phyloP scores from a whole-genome alignment of 2,797 vertebrate genomes.

The Tragelaphus oryx region DNA sequence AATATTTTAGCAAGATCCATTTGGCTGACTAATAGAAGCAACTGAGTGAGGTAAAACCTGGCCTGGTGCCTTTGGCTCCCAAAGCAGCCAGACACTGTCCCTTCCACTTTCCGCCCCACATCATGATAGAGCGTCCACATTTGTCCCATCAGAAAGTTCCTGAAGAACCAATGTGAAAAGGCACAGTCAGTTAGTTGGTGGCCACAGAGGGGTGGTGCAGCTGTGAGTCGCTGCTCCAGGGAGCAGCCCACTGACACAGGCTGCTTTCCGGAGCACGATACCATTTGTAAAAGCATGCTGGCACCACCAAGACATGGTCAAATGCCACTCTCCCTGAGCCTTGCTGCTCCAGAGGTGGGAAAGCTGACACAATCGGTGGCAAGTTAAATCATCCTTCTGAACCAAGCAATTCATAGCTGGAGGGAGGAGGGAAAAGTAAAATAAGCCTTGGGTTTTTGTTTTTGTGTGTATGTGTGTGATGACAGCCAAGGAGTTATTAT shows the following conservation, averaged over 20 bases:
- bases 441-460: constrained; percentile 10
- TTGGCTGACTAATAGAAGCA: neutral
- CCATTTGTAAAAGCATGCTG: neutral
- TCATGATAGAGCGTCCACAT: neutral
- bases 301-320: neutral
- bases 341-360: neutral
- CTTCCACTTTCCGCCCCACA: neutral
- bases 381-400: constrained; percentile 42
- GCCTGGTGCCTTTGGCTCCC: neutral
- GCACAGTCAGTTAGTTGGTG: neutral
- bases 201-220: too few relatives aligned
- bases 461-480: constrained; percentile 4
- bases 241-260: neutral
- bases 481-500: constrained; percentile 9
- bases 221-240: neutral
- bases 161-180: neutral
- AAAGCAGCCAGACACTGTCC: neutral
- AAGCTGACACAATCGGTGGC: neutral
- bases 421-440: constrained; percentile 22
- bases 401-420: neutral
- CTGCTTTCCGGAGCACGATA: neutral
- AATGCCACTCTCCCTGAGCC: neutral
- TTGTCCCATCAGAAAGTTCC: neutral
- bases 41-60: constrained; percentile 7
- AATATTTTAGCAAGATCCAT: constrained; percentile 24